These are phyloP conservation scores for Spea multiplicata DNA, from an alignment of 2,113 vertebrate genomes.

Conservation along the genomic window DNA sequence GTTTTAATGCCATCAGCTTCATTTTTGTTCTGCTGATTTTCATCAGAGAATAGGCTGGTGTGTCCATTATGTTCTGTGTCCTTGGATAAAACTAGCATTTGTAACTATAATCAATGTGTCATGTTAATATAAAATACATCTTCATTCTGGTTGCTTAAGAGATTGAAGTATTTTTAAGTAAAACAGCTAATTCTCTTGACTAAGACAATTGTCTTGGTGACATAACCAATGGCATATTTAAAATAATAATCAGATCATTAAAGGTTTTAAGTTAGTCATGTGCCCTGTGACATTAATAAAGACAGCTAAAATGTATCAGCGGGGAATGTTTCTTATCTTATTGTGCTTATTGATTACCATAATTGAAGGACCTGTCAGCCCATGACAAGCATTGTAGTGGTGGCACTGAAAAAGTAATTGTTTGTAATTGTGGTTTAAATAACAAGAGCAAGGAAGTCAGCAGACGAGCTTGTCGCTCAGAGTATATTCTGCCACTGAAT, in stretches of 20 bases:
- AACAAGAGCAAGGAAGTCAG: constrained; percentile 35
- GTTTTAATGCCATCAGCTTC: too few species aligned
- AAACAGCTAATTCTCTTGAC: too few species aligned
- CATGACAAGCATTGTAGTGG: constrained; percentile 14
- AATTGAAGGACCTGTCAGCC: constrained; percentile 28
- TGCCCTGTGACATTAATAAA: not conserved
- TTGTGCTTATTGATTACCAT: constrained; percentile 21
- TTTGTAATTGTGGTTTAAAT: constrained; percentile 44
- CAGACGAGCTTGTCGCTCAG: constrained; percentile 23
- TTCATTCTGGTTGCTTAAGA: too few species aligned
- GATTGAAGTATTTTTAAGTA: too few species aligned
- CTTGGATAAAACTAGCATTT: too few species aligned
- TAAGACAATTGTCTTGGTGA: too few species aligned
- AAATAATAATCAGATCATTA: not conserved
- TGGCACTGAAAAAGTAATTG: constrained; percentile 18
- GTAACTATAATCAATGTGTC: too few species aligned
- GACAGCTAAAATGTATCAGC: not conserved
- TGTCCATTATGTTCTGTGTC: too few species aligned
- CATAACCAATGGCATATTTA: too few species aligned
- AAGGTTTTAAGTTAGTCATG: not conserved
- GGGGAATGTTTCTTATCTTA: not conserved
- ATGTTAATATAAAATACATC: too few species aligned
- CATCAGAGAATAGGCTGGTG: too few species aligned
- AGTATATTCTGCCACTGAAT: constrained; percentile 17
- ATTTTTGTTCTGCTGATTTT: too few species aligned